Base-by-base conservation (phyloP, 2,113 vertebrate genomes). In the Axis porcinus region DNA sequence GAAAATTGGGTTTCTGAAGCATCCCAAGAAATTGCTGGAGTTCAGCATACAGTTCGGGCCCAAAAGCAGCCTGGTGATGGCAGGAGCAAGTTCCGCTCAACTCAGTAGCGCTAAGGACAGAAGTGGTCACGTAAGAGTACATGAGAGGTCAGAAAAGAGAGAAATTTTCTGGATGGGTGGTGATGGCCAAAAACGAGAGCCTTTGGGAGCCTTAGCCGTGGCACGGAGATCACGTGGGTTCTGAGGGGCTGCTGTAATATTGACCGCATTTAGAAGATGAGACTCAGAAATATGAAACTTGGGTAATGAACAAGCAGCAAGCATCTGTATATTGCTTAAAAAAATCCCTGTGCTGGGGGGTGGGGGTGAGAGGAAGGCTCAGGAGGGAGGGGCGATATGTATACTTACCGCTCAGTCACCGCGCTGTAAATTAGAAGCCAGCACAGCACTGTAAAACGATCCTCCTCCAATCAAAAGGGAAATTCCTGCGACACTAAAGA, bases 371-470 rank as follows among this genome's bases (percentile, higher is more conserved):
- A 74, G 70, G 70, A 74, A 74, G 70, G 21, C 70, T 43, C 70
- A 43, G 25, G 70, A 74, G 19, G 9, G 11, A 74, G 21, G 36
- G 36, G 70, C 13, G 43, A 7, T 25, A 25, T 25, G 70, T 43
- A 25, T 14, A 3, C 70, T 74, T 43, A 43, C 11, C 13, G 36
- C 36, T 74, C 36, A 74, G 40, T 40, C 21, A 25, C n/a, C 1
- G 0, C 11, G 19, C 64, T 70, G 4, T 36, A 70, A n/a, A 36
- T 19, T 0, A 36, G 17, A 21, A 19, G 21, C n/a, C 17, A 36
- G 36, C 17, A 36, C 10, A 36, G 11, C n/a, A 70, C 9, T 11
- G 64, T 21, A 70, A 70, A 67, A n/a, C 9, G 11, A 36, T 36
- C 36, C 5, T 70, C n/a, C 17, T 70, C n/a, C 64, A 36, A 70